Base-by-base conservation (phyloP, 1,140 invertebrate genomes). In the Battus philenor region DNA sequence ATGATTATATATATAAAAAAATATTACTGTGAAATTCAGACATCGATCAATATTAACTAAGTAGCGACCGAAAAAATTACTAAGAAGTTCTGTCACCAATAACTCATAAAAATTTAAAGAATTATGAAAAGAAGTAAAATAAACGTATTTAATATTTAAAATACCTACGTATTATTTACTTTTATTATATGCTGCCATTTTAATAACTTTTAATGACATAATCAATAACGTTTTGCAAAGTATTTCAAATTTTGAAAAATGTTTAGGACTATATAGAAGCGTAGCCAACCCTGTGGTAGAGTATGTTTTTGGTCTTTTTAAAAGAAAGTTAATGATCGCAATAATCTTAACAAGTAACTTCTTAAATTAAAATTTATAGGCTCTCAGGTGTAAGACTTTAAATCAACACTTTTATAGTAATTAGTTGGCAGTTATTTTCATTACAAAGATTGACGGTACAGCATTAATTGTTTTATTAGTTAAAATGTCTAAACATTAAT, bases 241-340 rank as follows among this genome's bases (percentile, higher is more conserved):
- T n/a, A n/a, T n/a, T n/a, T n/a, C n/a, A n/a, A n/a, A n/a, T n/a
- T n/a, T n/a, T n/a, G n/a, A n/a, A n/a, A n/a, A n/a, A n/a, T n/a
- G n/a, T n/a, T n/a, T n/a, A n/a, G n/a, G n/a, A n/a, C n/a, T n/a
- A n/a, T n/a, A n/a, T n/a, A n/a, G n/a, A n/a, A n/a, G n/a, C n/a
- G n/a, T n/a, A n/a, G n/a, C n/a, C n/a, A n/a, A n/a, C n/a, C n/a
- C n/a, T n/a, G n/a, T n/a, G n/a, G n/a, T n/a, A 20, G 18, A 20
- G 18, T 6, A 20, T 3, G 18, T 20, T 3, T 20, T 3, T 20
- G 6, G 33, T 20, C 20, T 9, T 17, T 36, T 36, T 36, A 18
- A 20, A 36, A n/a, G 15, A 15, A 18, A 11, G 17, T 36, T 36
- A 36, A 36, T 36, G 33, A 36, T 36, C 7, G 13, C 12, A 5